Percentiles rank a stretch among this genome's conserved stretches.
Conservation (phyloP, 2,888 invertebrate genomes). For the Cantharis nigra region DNA sequence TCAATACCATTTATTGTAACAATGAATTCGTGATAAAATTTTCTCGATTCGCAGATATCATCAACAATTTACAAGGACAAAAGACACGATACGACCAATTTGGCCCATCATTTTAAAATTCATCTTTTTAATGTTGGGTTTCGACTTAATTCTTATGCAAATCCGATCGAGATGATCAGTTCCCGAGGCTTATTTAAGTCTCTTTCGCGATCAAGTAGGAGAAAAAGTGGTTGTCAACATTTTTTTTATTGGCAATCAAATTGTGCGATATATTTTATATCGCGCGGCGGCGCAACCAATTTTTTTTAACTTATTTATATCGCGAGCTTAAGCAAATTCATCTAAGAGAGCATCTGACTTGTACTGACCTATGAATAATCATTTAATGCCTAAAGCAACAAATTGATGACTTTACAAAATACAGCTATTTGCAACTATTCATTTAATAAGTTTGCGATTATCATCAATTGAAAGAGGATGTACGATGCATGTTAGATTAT, state of each 20-base stretch:
- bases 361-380: conserved; percentile 31
- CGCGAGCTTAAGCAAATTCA: conserved; percentile 21
- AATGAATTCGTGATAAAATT: conserved; percentile 15
- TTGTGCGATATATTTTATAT: not conserved
- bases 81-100: not conserved
- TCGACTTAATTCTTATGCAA: not conserved
- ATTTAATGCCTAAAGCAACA: conserved; percentile 24
- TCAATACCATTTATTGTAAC: conserved; percentile 10
- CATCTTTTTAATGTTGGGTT: not conserved
- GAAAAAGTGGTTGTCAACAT: not conserved
- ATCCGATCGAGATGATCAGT: not conserved
- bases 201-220: not conserved
- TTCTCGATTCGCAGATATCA: not conserved
- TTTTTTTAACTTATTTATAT: not conserved
- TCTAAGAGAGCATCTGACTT: conserved; percentile 31
- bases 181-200: not conserved
- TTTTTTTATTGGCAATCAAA: not conserved
- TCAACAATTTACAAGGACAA: not conserved
- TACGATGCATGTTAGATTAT: not conserved
- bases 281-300: not conserved
- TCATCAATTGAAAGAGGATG: conserved; percentile 20
- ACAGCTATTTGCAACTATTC: conserved; percentile 24
- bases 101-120: not conserved
- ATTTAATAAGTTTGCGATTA: conserved; percentile 22
- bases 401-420: conserved; percentile 27